A percentile compares a stretch with the other conserved stretches of the same genome.
Conservation (phyloP, 2,888 invertebrate species). For the Diaprepes abbreviatus region DNA sequence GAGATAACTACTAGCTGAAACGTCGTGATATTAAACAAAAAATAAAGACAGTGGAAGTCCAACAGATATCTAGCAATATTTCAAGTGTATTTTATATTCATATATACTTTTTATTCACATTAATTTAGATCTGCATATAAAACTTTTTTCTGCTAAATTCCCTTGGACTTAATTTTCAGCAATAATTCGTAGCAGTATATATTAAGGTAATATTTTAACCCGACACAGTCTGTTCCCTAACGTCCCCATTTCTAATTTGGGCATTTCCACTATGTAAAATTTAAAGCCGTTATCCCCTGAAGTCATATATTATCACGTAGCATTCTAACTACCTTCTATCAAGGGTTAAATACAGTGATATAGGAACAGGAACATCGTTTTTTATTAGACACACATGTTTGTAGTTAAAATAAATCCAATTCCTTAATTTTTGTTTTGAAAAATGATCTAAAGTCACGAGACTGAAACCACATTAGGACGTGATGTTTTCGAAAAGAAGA, state of each 20-base stretch:
- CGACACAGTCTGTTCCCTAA: neutral
- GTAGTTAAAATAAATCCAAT: constrained; percentile 46
- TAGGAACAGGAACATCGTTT: constrained; percentile 45
- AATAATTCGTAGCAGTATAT: neutral
- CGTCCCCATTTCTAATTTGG: constrained; percentile 29
- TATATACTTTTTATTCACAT: neutral
- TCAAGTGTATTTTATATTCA: too few relatives aligned
- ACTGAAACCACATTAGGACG: constrained; percentile 33
- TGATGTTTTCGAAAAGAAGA: constrained; percentile 12
- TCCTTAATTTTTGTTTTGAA: constrained; percentile 28
- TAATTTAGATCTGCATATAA: neutral
- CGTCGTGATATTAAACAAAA: too few relatives aligned
- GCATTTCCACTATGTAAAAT: constrained; percentile 37
- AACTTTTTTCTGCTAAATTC: neutral
- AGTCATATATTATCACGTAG: constrained; percentile 40
- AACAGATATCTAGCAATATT: too few relatives aligned
- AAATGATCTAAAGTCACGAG: constrained; percentile 39
- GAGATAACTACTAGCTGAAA: too few relatives aligned
- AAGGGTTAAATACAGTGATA: constrained; percentile 45
- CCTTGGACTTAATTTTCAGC: constrained; percentile 1
- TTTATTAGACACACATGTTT: constrained; percentile 43
- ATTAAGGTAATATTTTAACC: neutral
- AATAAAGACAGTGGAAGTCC: too few relatives aligned
- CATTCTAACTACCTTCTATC: constrained; percentile 26
- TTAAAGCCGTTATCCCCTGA: constrained; percentile 39